Evolutionary conservation across 2,797 vertebrate genomes (phyloP), one percentile per base, ranked within the genome.

Genomic region (Tamandua tetradactyla): DNA sequence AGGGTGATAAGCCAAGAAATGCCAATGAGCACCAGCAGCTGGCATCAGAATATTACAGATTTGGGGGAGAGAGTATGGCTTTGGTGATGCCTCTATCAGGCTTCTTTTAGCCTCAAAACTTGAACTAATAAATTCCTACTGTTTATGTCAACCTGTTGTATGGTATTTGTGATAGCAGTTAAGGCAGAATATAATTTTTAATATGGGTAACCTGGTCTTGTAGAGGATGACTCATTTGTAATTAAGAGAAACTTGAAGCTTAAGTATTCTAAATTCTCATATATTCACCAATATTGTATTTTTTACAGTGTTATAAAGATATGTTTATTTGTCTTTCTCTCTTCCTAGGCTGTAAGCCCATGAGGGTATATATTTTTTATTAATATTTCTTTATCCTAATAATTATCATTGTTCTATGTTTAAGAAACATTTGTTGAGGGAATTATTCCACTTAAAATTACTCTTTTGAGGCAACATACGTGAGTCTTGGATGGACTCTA

Each of bases 191-290:
- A 52, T 52, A 52, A 10, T 52, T 52, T 14, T 83, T 20, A 49
- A 12, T 57, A 25, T 75, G 7, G 22, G 12, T 84, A 79, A 49
- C 20, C 42, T 62, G 42, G 7, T 40, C 27, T 81, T 71, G 7
- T n/a, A 69, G 1, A 42, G 2, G 13, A 0, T 40, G 32, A 37
- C 2, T 74, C 64, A 82, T 76, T 82, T 86, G 49, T 59, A 95
- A 87, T 87, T 81, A 84, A 91, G n/a, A 89, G 32, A 88, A 86
- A 82, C 1, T 59, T 93, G 47, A 61, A 92, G 7, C 32, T 87
- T 87, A 74, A 74, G 42, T 57, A 64, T 4, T 82, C 52, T 52
- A 85, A 95, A 84, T 68, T 3, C 17, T 5, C 42, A 44, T 15
- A 20, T n/a, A 25, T 49, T 72, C 11, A 62, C 81, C 59, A 44